A percentile compares a stretch with the other conserved stretches of the same genome.
Conservation (phyloP, 2,888 invertebrate genomes). For the Saturnia pavonia region DNA sequence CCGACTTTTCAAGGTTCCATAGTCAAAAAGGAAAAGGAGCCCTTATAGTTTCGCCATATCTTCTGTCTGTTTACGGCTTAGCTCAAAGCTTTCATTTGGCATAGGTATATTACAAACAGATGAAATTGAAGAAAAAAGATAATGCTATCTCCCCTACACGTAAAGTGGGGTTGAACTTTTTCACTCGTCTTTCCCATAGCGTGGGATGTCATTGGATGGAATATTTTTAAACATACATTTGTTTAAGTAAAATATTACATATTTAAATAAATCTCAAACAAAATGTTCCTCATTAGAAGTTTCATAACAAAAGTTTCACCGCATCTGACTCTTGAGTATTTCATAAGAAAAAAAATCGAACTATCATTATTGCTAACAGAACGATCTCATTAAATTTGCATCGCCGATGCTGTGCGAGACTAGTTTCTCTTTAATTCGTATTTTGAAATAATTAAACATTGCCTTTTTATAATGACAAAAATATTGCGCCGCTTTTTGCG, state of each 20-base stretch:
- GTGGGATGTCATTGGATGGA: no score
- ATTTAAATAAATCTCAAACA: not conserved
- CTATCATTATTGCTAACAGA: not conserved
- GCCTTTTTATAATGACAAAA: not conserved
- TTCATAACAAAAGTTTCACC: conserved; percentile 20
- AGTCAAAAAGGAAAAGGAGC: no score
- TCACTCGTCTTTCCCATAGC: no score
- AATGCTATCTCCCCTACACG: no score
- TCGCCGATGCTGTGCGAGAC: not conserved
- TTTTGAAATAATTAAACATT: not conserved
- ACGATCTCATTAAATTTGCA: not conserved
- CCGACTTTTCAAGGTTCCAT: no score
- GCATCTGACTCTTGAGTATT: conserved; percentile 16
- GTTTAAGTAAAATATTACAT: not conserved
- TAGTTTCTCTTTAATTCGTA: conserved; percentile 2
- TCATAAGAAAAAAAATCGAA: conserved; percentile 20
- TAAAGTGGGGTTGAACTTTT: no score
- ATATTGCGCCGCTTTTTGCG: not conserved
- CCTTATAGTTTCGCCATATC: no score
- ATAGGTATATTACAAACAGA: no score
- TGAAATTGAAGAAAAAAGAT: no score
- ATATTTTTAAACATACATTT: no score
- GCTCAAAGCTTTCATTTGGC: no score
- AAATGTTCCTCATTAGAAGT: not conserved
- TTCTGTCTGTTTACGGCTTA: no score